phyloP scores from a whole-genome alignment of 2,888 invertebrate genomes.

The Leucoma salicis region DNA sequence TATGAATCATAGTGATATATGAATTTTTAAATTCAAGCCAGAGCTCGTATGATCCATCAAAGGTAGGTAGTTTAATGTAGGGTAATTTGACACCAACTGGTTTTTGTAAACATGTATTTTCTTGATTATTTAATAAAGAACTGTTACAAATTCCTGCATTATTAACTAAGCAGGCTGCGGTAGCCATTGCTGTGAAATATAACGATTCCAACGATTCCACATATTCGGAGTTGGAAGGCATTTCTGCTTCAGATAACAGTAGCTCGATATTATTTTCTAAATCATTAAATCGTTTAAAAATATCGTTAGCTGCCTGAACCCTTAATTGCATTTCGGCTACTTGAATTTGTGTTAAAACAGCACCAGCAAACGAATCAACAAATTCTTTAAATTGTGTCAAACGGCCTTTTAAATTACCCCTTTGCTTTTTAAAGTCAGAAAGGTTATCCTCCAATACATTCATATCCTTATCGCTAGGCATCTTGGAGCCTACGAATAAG shows the following conservation, averaged over 20 bases:
- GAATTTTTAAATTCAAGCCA: constrained; percentile 18
- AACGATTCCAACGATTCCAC: background rate
- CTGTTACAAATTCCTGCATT: background rate
- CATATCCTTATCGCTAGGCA: no score
- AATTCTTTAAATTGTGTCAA: background rate
- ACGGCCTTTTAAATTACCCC: background rate
- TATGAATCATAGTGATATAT: constrained; percentile 15
- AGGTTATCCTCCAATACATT: no score
- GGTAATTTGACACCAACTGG: background rate
- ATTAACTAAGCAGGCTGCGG: background rate
- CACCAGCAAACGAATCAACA: background rate
- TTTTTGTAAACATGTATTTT: background rate
- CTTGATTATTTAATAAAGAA: background rate
- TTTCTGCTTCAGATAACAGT: background rate
- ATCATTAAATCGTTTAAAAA: background rate
- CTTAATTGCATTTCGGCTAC: background rate
- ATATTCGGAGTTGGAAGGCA: background rate
- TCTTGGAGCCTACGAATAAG: no score
- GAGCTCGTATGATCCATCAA: constrained; percentile 6
- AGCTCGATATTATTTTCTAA: background rate
- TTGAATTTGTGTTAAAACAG: background rate
- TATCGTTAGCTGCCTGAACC: background rate
- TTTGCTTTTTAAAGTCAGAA: background rate
- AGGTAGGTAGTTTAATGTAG: constrained; percentile 7
- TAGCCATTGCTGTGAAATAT: background rate